Conservation (phyloP, 2,113 vertebrate species). For the Sphyrna mokarran region DNA sequence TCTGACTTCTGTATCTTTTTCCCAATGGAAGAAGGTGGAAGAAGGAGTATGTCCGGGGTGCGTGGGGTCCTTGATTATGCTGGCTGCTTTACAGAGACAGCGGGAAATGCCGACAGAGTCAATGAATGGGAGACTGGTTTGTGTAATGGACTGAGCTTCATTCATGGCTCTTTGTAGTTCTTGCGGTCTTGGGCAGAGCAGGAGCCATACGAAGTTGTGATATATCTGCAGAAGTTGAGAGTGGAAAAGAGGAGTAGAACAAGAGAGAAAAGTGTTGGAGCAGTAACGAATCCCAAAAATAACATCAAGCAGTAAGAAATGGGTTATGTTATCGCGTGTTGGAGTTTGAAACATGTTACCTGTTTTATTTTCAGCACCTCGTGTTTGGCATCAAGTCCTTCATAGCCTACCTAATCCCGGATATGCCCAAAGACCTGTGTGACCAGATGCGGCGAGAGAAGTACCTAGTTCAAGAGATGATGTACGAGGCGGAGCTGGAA, state of each 20-base stretch:
- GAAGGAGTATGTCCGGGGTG: too few relatives aligned
- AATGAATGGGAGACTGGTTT: too few relatives aligned
- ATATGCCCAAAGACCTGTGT: slow-evolving; percentile 69
- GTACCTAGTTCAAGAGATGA: slow-evolving; percentile 74
- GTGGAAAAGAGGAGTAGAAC: not conserved
- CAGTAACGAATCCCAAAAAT: not conserved
- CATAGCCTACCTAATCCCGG: slow-evolving; percentile 74
- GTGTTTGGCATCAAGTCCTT: slow-evolving; percentile 75
- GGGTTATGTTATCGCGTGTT: not conserved
- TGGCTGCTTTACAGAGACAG: too few relatives aligned
- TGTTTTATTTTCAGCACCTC: slow-evolving; percentile 57
- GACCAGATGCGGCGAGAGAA: slow-evolving; percentile 73
- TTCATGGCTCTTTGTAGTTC: too few relatives aligned
- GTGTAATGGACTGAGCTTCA: too few relatives aligned
- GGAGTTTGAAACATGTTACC: not conserved
- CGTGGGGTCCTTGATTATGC: too few relatives aligned
- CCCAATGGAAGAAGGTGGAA: too few relatives aligned
- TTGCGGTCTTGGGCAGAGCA: too few relatives aligned
- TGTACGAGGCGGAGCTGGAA: slow-evolving; percentile 83
- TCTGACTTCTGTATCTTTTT: too few relatives aligned
- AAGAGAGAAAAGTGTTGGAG: not conserved
- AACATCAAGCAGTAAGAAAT: not conserved
- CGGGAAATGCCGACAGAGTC: too few relatives aligned
- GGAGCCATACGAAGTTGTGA: too few relatives aligned
- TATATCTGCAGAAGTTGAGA: not conserved